Conservation (phyloP, 2,888 invertebrate genomes). For the Idaea aversata region DNA sequence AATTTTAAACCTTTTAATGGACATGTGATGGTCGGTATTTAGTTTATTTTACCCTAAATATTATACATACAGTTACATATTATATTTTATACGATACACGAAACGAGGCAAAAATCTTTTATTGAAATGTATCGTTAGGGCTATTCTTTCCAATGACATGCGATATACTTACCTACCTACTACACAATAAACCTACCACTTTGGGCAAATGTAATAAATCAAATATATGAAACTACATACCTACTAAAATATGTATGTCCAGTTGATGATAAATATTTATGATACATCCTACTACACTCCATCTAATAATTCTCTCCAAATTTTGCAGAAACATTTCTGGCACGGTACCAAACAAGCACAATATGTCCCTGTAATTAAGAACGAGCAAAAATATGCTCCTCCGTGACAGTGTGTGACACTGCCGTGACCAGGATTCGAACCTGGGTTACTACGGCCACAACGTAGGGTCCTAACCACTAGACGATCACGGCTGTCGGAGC, state of each 20-base stretch:
- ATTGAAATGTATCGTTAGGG: not conserved
- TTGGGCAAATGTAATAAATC: not conserved
- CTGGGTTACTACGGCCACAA: constrained; percentile 89
- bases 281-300: not conserved
- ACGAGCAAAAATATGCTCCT: constrained; percentile 25
- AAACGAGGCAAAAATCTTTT: not conserved
- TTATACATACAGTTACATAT: too few species aligned
- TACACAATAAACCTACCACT: too few species aligned
- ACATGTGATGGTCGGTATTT: too few species aligned
- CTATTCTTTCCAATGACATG: not conserved
- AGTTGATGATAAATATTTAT: not conserved
- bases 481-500: constrained; percentile 78
- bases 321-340: not conserved
- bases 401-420: constrained; percentile 67
- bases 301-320: not conserved
- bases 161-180: too few species aligned
- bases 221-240: not conserved
- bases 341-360: not conserved
- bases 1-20: too few species aligned
- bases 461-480: constrained; percentile 88
- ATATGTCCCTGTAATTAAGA: not conserved
- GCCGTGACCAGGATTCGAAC: constrained; percentile 83
- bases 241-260: constrained; percentile 3
- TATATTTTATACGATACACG: too few species aligned
- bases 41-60: too few species aligned